Evolutionary conservation across 1,140 invertebrate genomes (phyloP), one percentile per base, ranked within the genome.

Genomic region (Listronotus bonariensis): DNA sequence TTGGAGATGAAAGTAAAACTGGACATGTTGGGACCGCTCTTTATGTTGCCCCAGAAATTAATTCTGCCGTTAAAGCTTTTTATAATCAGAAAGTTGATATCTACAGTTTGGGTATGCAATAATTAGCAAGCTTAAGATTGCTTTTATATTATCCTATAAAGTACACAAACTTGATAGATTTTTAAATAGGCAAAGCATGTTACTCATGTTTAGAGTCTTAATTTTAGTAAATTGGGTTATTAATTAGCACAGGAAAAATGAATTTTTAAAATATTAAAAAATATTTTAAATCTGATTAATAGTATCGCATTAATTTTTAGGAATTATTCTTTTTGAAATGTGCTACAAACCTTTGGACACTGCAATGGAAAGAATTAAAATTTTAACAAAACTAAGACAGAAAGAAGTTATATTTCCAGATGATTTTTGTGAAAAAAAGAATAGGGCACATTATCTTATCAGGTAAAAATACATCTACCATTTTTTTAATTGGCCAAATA

Each of bases 1-100:
- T 68, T 3, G 46, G 56, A 14, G 74, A 69, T 68, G 77, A 79
- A n/a, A 88, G 87, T 26, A 79, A 88, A 55, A 93, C 92, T 0
- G 91, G 91, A 0, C 86, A 92, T 79, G 89, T 98, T 18, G 96
- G 96, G 31, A 98, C 96, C 34, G 90, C 92, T 3, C 82, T 98
- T 0, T 99, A 99, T 80, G 91, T 93, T 56, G 94, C 95, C 0
- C 95, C 95, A 0, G 96, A 98, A 80, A 80, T 97, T 14, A 85
- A 84, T 3, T 80, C 82, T 0, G 69, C 70, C 14, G 80, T 82
- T 0, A 92, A 91, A 80, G 85, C 87, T 3, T 85, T 88, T 56
- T 93, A 93, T 74, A 93, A 92, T 83, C 88, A 96, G 83, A 98
- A 98, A 86, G 94, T 97, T 9, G 97, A 99, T 77, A 93, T 97